phyloP scores from a whole-genome alignment of 1,140 invertebrate species.

The Pollicipes pollicipes region DNA sequence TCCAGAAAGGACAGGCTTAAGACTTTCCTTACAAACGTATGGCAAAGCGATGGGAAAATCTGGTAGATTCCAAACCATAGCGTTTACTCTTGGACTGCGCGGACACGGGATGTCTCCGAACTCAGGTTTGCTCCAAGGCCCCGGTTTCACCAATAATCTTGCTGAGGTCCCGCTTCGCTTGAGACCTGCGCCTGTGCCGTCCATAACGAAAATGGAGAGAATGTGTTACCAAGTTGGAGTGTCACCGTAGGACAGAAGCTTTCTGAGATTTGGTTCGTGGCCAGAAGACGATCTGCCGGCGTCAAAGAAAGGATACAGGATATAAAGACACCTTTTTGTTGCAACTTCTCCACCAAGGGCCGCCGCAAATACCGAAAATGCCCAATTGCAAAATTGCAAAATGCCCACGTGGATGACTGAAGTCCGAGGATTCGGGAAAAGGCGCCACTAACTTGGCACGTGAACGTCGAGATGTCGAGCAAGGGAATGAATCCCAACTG shows the following conservation, averaged over 20 bases:
- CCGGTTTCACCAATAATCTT: conserved; percentile 11
- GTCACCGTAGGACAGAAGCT: conserved; percentile 1
- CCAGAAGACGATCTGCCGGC: not conserved
- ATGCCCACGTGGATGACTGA: not conserved
- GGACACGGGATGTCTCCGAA: conserved; percentile 8
- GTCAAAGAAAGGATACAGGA: not conserved
- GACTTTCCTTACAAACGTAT: not conserved
- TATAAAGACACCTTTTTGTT: conserved; percentile 6
- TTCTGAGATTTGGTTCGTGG: conserved; percentile 4
- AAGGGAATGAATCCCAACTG: no score
- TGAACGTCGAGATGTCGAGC: no score
- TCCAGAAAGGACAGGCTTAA: not conserved
- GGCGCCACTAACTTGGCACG: no score
- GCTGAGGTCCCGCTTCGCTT: conserved; percentile 8
- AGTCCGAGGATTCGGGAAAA: not conserved
- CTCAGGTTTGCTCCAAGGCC: conserved; percentile 8
- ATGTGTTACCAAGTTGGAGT: conserved; percentile 13
- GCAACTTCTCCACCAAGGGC: not conserved
- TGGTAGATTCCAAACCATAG: conserved; percentile 8
- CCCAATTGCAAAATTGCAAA: no score
- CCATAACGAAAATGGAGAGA: conserved; percentile 9
- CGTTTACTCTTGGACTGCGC: conserved; percentile 12
- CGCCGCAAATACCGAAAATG: no score
- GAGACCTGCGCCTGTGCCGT: conserved; percentile 1
- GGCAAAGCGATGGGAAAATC: not conserved